phyloP scores from a whole-genome alignment of 2,888 invertebrate genomes.

The Galerucella calmariensis region DNA sequence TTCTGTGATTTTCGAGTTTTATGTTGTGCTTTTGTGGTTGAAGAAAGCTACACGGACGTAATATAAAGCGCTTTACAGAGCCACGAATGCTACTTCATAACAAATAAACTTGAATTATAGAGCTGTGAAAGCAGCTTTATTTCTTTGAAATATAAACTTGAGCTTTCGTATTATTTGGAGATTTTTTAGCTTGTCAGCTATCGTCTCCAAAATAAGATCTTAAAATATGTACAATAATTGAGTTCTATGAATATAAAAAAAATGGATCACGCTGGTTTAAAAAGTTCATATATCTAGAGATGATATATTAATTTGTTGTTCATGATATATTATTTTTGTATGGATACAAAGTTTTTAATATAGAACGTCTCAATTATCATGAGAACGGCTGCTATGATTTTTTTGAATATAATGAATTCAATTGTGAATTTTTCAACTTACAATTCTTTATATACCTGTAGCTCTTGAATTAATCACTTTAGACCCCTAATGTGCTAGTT shows the following conservation, averaged over 20 bases:
- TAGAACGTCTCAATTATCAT: too few relatives aligned
- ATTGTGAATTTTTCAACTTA: too few relatives aligned
- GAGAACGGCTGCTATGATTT: too few relatives aligned
- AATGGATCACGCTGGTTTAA: too few relatives aligned
- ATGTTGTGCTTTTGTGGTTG: not conserved
- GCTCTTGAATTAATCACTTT: too few relatives aligned
- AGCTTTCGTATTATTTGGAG: not conserved
- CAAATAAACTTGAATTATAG: not conserved
- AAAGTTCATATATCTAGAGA: too few relatives aligned
- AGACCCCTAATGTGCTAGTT: too few relatives aligned
- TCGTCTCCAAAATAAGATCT: not conserved
- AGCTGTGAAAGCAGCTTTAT: not conserved
- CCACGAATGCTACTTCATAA: not conserved
- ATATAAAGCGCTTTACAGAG: not conserved
- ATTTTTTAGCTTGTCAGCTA: not conserved
- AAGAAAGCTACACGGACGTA: not conserved
- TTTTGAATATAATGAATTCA: too few relatives aligned
- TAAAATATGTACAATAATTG: not conserved
- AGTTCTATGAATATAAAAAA: not conserved
- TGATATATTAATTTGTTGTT: too few relatives aligned
- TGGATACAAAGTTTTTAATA: too few relatives aligned
- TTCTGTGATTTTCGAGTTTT: not conserved
- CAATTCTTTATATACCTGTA: too few relatives aligned
- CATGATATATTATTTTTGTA: too few relatives aligned
- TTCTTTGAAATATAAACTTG: not conserved